These are phyloP conservation scores for Microcebus jonahi DNA, from an alignment of 2,113 vertebrate genomes.

Conservation along the genomic window DNA sequence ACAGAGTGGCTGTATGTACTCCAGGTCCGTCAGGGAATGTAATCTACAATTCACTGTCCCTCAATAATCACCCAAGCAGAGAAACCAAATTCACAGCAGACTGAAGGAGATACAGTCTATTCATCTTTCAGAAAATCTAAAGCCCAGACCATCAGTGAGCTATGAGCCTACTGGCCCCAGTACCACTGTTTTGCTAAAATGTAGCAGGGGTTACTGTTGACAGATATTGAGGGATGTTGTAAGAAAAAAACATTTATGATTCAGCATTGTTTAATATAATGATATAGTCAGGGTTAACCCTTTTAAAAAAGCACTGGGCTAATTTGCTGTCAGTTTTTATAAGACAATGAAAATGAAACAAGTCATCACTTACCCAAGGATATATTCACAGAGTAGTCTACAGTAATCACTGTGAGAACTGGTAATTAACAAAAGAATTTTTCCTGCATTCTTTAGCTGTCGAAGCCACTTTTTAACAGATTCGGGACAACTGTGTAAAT, in stretches of 20 bases:
- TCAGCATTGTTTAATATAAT: not conserved
- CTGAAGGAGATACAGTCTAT: not conserved
- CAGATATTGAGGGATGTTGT: not conserved
- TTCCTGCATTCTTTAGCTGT: slow-evolving; percentile 91
- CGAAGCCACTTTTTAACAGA: slow-evolving; percentile 94
- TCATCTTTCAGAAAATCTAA: not conserved
- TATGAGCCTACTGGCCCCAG: not conserved
- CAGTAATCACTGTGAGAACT: slow-evolving; percentile 98
- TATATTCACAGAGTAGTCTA: slow-evolving; percentile 93
- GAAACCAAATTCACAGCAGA: not conserved
- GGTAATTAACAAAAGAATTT: slow-evolving; percentile 94
- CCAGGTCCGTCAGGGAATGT: not conserved
- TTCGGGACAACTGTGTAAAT: slow-evolving; percentile 92
- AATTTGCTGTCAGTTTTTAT: not conserved
- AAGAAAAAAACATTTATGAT: not conserved
- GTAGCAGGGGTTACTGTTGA: not conserved
- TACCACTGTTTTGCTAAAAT: not conserved
- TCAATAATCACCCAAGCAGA: not conserved
- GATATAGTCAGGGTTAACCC: accelerated
- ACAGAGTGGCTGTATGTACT: not conserved
- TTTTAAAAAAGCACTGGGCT: not conserved
- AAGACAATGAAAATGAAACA: not conserved
- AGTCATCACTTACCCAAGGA: slow-evolving; percentile 90
- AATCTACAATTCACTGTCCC: not conserved
- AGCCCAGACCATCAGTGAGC: not conserved